Conservation (phyloP, 2,797 vertebrate genomes). For the Saxicola maurus region DNA sequence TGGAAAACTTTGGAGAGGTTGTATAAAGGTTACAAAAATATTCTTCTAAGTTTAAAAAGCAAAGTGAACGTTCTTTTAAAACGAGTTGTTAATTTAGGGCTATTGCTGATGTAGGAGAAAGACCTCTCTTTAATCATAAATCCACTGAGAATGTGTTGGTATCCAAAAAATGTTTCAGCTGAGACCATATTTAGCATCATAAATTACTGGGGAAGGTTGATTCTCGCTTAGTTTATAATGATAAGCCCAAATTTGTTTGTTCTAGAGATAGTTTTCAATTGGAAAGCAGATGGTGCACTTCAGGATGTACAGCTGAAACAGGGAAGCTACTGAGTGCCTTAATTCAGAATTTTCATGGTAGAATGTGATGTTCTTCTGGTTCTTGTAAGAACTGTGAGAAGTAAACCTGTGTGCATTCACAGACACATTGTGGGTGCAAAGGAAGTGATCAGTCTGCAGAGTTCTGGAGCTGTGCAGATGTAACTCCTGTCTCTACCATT, state of each 20-base stretch:
- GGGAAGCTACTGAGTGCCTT: neutral
- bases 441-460: neutral
- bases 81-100: conserved; percentile 38
- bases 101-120: conserved; percentile 26
- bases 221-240: conserved; percentile 6
- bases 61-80: conserved; percentile 34
- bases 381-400: neutral
- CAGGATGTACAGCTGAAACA: neutral
- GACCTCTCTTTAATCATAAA: conserved; percentile 31
- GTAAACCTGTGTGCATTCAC: neutral
- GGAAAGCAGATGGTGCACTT: neutral
- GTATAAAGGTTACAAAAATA: conserved; percentile 51
- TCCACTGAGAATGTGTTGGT: conserved; percentile 15
- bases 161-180: conserved; percentile 36
- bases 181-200: neutral
- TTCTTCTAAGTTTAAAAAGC: conserved; percentile 34
- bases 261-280: neutral
- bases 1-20: conserved; percentile 26
- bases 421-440: neutral
- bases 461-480: neutral
- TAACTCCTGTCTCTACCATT: neutral
- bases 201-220: conserved; percentile 9
- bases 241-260: conserved; percentile 21
- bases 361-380: neutral
- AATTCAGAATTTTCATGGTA: neutral